These are phyloP conservation scores for Strigamia maritima DNA, from an alignment of 2,888 invertebrate species.

Conservation along the genomic window DNA sequence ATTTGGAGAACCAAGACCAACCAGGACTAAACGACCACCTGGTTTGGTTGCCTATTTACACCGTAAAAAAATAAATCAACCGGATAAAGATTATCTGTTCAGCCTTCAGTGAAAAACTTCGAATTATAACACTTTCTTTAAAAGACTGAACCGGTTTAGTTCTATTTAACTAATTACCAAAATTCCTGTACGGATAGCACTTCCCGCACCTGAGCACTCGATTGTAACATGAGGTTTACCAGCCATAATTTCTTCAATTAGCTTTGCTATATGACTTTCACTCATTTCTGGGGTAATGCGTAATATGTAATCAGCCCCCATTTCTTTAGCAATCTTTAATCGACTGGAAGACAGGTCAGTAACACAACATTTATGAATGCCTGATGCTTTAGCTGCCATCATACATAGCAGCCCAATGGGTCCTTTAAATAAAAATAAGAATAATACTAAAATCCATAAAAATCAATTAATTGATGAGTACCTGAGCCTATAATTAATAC, in stretches of 20 bases:
- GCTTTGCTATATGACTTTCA: slow-evolving; percentile 61
- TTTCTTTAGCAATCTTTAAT: slow-evolving; percentile 69
- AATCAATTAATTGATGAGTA: slow-evolving; percentile 50
- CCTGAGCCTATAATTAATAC: slow-evolving; percentile 74
- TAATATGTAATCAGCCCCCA: slow-evolving; percentile 73
- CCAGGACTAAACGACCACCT: slow-evolving; percentile 80
- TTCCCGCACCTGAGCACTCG: slow-evolving; percentile 83
- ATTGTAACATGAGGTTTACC: slow-evolving; percentile 66
- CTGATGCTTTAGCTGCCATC: slow-evolving; percentile 77
- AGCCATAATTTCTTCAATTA: slow-evolving; percentile 62
- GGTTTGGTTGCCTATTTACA: no score
- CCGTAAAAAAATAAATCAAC: no score
- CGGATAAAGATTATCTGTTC: no score
- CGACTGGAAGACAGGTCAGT: slow-evolving; percentile 71
- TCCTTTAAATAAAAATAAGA: slow-evolving; percentile 55
- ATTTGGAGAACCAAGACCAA: slow-evolving; percentile 80
- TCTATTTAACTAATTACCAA: slow-evolving; percentile 59
- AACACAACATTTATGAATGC: slow-evolving; percentile 72
- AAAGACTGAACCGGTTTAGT: background rate
- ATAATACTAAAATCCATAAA: no score
- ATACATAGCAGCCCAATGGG: slow-evolving; percentile 83
- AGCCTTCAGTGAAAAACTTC: no score
- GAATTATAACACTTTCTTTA: no score
- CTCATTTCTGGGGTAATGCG: slow-evolving; percentile 59
- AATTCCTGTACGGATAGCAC: slow-evolving; percentile 71